These are phyloP conservation scores for Hybognathus amarus DNA, from an alignment of 2,797 vertebrate genomes.

Conservation along the genomic window DNA sequence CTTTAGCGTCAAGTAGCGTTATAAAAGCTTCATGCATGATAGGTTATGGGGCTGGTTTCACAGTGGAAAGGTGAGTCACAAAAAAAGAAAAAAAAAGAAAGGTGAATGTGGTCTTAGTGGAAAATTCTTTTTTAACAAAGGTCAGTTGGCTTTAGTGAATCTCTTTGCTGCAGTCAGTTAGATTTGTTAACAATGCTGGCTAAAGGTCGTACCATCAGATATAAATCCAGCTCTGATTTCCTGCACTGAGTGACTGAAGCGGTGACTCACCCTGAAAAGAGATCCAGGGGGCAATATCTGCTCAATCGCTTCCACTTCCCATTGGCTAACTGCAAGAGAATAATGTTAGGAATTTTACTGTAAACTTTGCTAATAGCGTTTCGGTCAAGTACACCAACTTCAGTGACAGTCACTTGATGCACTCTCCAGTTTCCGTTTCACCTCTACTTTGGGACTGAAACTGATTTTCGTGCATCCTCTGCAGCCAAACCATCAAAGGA, in stretches of 20 bases:
- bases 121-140: background rate
- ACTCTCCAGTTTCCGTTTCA: background rate
- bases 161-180: background rate
- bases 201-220: slow-evolving; percentile 1
- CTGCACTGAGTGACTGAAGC: background rate
- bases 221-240: background rate
- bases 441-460: background rate
- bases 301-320: slow-evolving; percentile 96
- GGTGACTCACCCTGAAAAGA: slow-evolving; percentile 93
- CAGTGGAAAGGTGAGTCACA: slow-evolving; percentile 11
- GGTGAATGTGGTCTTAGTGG: background rate
- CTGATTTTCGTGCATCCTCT: background rate
- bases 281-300: slow-evolving; percentile 94
- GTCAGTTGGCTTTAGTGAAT: background rate
- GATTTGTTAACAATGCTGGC: background rate
- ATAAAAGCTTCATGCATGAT: background rate
- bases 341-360: slow-evolving; percentile 19
- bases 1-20: background rate
- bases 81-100: background rate
- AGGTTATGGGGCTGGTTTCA: background rate
- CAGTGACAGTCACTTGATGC: background rate
- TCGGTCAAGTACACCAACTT: background rate
- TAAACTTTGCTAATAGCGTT: background rate
- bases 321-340: slow-evolving; percentile 83
- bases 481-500: background rate